Percentiles rank a stretch among this genome's conserved stretches.
Evolutionary conservation across 2,797 vertebrate species (phyloP).

Genomic region (Scolopax rusticola): DNA sequence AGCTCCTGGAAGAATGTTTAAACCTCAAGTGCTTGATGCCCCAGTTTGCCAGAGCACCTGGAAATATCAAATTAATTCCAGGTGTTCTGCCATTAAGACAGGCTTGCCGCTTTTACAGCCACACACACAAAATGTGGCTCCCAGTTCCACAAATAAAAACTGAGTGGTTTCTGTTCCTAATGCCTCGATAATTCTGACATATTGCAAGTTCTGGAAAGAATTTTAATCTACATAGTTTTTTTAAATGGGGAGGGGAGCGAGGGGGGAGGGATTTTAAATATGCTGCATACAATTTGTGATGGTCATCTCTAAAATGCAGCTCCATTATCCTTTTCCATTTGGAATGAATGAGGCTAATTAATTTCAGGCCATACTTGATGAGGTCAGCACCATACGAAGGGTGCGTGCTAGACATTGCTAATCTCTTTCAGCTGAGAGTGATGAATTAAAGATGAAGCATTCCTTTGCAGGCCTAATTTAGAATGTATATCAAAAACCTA

Average conservation of each 20-base stretch:
- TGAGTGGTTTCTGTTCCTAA: conserved; percentile 29
- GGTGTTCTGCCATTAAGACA: conserved; percentile 59
- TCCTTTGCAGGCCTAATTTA: conserved; percentile 86
- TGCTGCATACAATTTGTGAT: conserved; percentile 81
- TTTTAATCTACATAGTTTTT: conserved; percentile 77
- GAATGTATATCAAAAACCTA: conserved; percentile 85
- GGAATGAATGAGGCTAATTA: conserved; percentile 87
- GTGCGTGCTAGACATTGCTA: conserved; percentile 85
- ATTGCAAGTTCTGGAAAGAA: conserved; percentile 77
- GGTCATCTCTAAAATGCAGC: conserved; percentile 84
- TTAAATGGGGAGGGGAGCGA: conserved; percentile 28
- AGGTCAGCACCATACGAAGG: conserved; percentile 84
- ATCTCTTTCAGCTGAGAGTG: conserved; percentile 87
- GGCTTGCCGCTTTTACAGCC: conserved; percentile 31
- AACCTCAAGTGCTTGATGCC: conserved; percentile 44
- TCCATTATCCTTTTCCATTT: conserved; percentile 84
- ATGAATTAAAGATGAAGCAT: conserved; percentile 88
- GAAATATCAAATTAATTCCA: conserved; percentile 72
- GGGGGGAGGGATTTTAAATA: conserved; percentile 75
- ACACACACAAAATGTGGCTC: conserved; percentile 32
- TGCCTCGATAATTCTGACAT: conserved; percentile 68
- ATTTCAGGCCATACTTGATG: conserved; percentile 88
- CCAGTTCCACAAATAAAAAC: conserved; percentile 51
- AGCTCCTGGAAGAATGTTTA: conserved; percentile 54
- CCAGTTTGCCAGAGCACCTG: conserved; percentile 67